phyloP scores from a whole-genome alignment of 92 coral and sea anemone genomes.

The Blastomussa wellsi region DNA sequence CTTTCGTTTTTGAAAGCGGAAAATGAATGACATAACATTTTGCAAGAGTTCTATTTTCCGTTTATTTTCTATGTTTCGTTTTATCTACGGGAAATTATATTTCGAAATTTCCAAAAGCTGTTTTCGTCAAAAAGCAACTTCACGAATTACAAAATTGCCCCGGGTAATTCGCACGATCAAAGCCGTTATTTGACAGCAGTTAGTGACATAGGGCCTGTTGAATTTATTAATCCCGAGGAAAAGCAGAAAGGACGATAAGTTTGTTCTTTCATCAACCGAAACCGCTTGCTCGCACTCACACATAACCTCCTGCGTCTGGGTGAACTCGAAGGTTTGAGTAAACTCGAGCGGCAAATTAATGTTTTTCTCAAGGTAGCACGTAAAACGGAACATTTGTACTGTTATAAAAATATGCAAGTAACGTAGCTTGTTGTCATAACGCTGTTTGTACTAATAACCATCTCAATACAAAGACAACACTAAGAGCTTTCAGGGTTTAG shows the following conservation, averaged over 20 bases:
- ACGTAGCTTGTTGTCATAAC: background rate
- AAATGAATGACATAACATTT: too few species aligned
- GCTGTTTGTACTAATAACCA: too few species aligned
- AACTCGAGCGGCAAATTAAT: background rate
- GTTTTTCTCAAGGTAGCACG: background rate
- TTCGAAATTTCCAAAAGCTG: background rate
- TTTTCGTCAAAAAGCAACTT: background rate
- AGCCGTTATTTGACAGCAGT: background rate
- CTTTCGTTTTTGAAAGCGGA: background rate
- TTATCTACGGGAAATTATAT: background rate
- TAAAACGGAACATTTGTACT: background rate
- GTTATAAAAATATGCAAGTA: background rate
- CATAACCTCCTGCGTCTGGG: background rate
- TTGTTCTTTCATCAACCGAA: background rate
- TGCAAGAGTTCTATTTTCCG: background rate
- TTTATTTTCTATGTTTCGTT: background rate
- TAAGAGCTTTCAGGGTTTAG: too few species aligned
- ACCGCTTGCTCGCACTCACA: background rate
- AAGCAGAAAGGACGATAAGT: background rate
- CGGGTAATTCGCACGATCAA: background rate
- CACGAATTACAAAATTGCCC: background rate
- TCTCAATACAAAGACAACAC: too few species aligned
- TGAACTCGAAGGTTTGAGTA: background rate
- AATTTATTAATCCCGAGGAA: background rate
- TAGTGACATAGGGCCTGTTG: background rate